Percentiles rank a stretch among this genome's conserved stretches.
These are phyloP conservation scores for Gryllus longicercus DNA, from an alignment of 2,888 invertebrate genomes.

Conservation along the genomic window DNA sequence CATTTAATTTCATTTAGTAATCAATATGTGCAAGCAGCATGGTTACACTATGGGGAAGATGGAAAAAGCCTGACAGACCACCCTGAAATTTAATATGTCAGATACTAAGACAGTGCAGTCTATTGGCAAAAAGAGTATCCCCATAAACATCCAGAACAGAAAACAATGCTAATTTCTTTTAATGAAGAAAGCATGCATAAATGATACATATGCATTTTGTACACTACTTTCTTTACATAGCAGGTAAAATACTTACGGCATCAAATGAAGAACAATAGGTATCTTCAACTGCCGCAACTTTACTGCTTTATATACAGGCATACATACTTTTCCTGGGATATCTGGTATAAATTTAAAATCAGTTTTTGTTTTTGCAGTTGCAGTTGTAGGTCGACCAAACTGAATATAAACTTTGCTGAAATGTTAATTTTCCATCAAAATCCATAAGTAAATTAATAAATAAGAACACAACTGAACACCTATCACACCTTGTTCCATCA, in stretches of 20 bases:
- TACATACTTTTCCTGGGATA: slow-evolving; percentile 60
- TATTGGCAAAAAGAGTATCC: too few relatives aligned
- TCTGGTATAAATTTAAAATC: slow-evolving; percentile 46
- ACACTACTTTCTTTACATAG: not conserved
- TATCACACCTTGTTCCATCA: slow-evolving; percentile 51
- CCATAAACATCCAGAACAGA: too few relatives aligned
- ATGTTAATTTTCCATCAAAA: slow-evolving; percentile 44
- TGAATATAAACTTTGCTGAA: slow-evolving; percentile 65
- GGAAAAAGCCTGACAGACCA: too few relatives aligned
- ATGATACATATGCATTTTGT: not conserved
- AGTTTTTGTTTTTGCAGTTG: slow-evolving; percentile 43
- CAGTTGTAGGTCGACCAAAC: slow-evolving; percentile 49
- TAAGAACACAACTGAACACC: slow-evolving; percentile 37
- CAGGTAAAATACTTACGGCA: slow-evolving; percentile 53
- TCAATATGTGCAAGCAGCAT: too few relatives aligned
- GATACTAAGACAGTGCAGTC: too few relatives aligned
- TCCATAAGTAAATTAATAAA: not conserved
- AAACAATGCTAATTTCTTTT: not conserved
- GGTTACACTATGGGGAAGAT: too few relatives aligned
- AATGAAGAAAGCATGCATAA: not conserved
- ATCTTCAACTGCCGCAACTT: slow-evolving; percentile 61
- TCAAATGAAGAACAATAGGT: slow-evolving; percentile 53
- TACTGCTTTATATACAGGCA: slow-evolving; percentile 71
- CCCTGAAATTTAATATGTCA: too few relatives aligned
- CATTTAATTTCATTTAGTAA: too few relatives aligned